Conservation (phyloP, 2,888 invertebrate genomes). For the Bellardia bayeri region DNA sequence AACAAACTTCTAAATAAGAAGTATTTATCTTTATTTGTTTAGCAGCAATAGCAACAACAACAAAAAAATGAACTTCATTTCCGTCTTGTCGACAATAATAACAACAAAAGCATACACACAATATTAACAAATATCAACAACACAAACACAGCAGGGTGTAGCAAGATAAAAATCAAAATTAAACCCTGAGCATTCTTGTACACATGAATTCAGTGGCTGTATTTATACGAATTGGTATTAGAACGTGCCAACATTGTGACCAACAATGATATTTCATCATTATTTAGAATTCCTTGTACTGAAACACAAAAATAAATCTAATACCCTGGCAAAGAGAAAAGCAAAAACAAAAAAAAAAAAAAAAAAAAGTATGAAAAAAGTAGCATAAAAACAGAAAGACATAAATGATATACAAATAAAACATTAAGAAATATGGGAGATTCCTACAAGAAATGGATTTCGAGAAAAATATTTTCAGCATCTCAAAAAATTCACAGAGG, state of each 20-base stretch:
- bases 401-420: conserved; percentile 61
- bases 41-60: conserved; percentile 43
- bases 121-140: conserved; percentile 58
- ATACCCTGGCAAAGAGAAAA: conserved; percentile 34
- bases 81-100: conserved; percentile 57
- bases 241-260: conserved; percentile 69
- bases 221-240: conserved; percentile 2
- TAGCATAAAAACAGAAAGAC: not conserved
- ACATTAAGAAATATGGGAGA: conserved; percentile 47
- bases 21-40: conserved; percentile 73
- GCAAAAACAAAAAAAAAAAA: not conserved
- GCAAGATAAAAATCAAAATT: conserved; percentile 30
- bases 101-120: conserved; percentile 44
- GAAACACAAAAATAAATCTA: conserved; percentile 50
- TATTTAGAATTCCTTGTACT: conserved; percentile 59
- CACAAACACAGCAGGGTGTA: conserved; percentile 9
- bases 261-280: conserved; percentile 70
- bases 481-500: no score
- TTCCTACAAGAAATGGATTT: not conserved
- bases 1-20: conserved; percentile 62
- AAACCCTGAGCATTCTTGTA: conserved; percentile 20
- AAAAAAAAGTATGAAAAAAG: not conserved
- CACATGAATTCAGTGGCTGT: not conserved
- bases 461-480: no score
- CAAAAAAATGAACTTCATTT: conserved; percentile 62